Evolutionary conservation across 2,113 vertebrate species (phyloP).

Genomic region (Saccopteryx leptura): DNA sequence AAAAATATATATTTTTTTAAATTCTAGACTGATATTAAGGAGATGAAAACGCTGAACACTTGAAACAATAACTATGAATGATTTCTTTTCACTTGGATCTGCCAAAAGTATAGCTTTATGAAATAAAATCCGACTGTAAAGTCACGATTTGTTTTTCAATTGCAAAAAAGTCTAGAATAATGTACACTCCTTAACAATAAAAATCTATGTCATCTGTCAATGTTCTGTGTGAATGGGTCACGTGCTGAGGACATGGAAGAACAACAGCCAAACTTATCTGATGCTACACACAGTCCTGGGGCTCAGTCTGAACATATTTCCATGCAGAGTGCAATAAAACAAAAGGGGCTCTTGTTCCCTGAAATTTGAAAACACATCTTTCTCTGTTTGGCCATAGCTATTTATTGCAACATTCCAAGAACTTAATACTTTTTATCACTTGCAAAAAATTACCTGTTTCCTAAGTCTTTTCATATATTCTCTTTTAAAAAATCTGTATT

Average conservation of each 20-base stretch:
- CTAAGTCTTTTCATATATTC: background rate
- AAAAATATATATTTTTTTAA: background rate
- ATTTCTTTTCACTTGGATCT: background rate
- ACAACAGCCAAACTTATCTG: background rate
- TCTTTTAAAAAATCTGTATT: background rate
- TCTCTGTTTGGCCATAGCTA: conserved; percentile 1
- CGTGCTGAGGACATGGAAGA: background rate
- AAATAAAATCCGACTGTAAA: background rate
- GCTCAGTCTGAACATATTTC: conserved; percentile 51
- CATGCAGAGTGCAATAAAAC: conserved; percentile 29
- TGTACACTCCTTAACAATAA: background rate
- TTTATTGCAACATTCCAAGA: conserved; percentile 65
- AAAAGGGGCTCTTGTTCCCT: conserved; percentile 50
- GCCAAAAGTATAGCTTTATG: background rate
- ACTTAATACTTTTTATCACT: conserved; percentile 58
- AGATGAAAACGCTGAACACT: background rate
- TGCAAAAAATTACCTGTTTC: conserved; percentile 2
- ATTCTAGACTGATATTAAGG: background rate
- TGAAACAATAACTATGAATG: background rate
- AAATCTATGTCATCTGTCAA: background rate
- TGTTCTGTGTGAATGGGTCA: background rate
- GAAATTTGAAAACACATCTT: conserved; percentile 61
- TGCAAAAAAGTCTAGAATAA: background rate
- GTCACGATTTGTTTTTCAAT: background rate
- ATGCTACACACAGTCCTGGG: background rate